Evolutionary conservation across 2,888 invertebrate genomes (phyloP).

Genomic region (Rosalia funebris): DNA sequence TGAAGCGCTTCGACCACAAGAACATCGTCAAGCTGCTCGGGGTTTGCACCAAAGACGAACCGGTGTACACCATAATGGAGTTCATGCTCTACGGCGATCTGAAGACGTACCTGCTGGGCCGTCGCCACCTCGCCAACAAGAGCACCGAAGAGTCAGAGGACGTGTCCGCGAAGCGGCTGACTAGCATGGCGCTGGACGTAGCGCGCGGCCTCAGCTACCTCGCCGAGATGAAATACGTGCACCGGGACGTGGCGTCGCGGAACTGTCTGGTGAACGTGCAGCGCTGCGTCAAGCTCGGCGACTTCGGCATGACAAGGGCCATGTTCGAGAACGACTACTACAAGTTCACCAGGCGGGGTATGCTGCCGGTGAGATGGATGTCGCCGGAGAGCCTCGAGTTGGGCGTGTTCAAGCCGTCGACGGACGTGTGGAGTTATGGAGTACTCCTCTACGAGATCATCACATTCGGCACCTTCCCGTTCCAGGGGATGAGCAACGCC

Average conservation of each 20-base stretch:
- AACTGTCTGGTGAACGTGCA: constrained; percentile 78
- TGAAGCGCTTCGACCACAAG: constrained; percentile 92
- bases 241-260: constrained; percentile 84
- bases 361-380: constrained; percentile 75
- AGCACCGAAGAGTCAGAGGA: constrained; percentile 76
- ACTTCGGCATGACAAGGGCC: constrained; percentile 92
- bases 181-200: constrained; percentile 88
- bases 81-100: constrained; percentile 93
- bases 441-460: constrained; percentile 88
- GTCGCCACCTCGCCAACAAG: constrained; percentile 81
- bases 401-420: constrained; percentile 85
- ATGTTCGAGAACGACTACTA: constrained; percentile 91
- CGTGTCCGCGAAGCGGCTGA: constrained; percentile 81
- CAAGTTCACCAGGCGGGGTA: constrained; percentile 79
- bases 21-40: constrained; percentile 85
- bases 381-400: constrained; percentile 86
- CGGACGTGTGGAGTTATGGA: constrained; percentile 92
- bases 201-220: constrained; percentile 87
- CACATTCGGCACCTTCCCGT: constrained; percentile 91
- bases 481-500: constrained; percentile 85
- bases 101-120: constrained; percentile 86
- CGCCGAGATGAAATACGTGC: constrained; percentile 86
- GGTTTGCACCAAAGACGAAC: constrained; percentile 87
- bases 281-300: constrained; percentile 81
- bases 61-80: constrained; percentile 93